Evolutionary conservation across 1,140 invertebrate species (phyloP).

Genomic region (Lepidotrigona ventralis): DNA sequence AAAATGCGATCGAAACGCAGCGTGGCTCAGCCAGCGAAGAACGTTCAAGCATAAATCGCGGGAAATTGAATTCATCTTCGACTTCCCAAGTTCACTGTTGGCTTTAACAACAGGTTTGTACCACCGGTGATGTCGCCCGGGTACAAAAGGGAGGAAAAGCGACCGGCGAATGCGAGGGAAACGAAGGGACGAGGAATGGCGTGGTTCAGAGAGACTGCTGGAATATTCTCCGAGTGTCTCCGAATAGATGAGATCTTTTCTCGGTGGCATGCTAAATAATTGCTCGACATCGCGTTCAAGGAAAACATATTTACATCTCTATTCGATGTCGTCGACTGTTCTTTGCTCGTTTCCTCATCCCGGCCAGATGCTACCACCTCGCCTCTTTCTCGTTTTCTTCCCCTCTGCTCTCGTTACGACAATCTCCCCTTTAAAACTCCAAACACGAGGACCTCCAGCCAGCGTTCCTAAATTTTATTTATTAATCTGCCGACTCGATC

Average conservation of each 20-base stretch:
- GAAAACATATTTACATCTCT: constrained; percentile 43
- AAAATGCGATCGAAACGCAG: constrained; percentile 1
- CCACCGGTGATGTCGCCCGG: too few species aligned
- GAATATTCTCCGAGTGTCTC: not conserved
- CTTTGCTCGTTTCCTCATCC: constrained; percentile 1
- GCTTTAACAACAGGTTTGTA: not conserved
- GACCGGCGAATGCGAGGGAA: not conserved
- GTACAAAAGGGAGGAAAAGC: not conserved
- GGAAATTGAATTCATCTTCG: constrained; percentile 10
- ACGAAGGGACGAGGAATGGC: not conserved
- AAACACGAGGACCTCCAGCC: not conserved
- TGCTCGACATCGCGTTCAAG: constrained; percentile 32
- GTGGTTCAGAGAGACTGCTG: not conserved
- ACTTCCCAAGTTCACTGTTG: not conserved
- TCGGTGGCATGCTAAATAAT: constrained; percentile 40
- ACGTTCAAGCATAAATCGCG: not conserved
- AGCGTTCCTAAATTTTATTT: not conserved
- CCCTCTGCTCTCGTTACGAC: not conserved
- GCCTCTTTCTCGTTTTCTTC: not conserved
- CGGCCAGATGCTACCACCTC: constrained; percentile 17
- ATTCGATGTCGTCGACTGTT: not conserved
- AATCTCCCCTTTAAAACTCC: not conserved
- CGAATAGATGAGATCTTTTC: not conserved
- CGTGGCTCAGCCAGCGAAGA: not conserved
- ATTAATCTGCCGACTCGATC: too few species aligned